These are phyloP conservation scores for Elgaria multicarinata DNA, from an alignment of 2,113 vertebrate species.

Conservation along the genomic window DNA sequence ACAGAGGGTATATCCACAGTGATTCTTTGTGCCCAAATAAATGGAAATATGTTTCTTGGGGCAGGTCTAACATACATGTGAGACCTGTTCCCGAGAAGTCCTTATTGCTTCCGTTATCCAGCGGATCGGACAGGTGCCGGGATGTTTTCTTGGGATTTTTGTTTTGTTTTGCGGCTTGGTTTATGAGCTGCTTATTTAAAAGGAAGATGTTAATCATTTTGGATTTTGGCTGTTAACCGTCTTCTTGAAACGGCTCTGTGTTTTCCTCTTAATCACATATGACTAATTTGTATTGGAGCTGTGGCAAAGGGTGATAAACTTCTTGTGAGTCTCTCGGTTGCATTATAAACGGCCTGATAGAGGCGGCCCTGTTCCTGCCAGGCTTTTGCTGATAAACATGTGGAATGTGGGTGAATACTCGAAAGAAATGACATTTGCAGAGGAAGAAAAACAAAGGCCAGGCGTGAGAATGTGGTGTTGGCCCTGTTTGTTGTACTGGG, in stretches of 20 bases:
- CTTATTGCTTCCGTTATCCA: neutral
- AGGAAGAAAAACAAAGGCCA: conserved; percentile 28
- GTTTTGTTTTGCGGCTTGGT: conserved; percentile 48
- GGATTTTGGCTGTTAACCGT: conserved; percentile 57
- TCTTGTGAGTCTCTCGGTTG: conserved; percentile 58
- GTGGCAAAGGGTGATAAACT: conserved; percentile 36
- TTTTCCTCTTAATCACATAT: conserved; percentile 59
- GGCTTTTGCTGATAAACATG: conserved; percentile 61
- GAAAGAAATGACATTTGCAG: conserved; percentile 39
- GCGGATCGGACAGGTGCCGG: neutral
- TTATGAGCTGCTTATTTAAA: conserved; percentile 46
- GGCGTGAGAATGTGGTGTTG: conserved; percentile 28
- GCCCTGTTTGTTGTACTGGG: neutral
- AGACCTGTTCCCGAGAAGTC: conserved; percentile 9
- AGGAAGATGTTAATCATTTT: conserved; percentile 56
- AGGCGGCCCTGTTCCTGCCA: neutral
- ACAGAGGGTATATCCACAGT: neutral
- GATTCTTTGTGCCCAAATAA: neutral
- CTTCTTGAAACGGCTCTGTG: conserved; percentile 35
- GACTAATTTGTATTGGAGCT: conserved; percentile 64
- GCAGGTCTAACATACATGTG: neutral
- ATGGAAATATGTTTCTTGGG: neutral
- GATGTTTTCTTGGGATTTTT: neutral
- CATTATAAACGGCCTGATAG: conserved; percentile 58
- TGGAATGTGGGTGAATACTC: conserved; percentile 48